A percentile compares a stretch with the other conserved stretches of the same genome.
These are phyloP conservation scores for Oriolus oriolus DNA, from an alignment of 2,113 vertebrate species.

Conservation along the genomic window DNA sequence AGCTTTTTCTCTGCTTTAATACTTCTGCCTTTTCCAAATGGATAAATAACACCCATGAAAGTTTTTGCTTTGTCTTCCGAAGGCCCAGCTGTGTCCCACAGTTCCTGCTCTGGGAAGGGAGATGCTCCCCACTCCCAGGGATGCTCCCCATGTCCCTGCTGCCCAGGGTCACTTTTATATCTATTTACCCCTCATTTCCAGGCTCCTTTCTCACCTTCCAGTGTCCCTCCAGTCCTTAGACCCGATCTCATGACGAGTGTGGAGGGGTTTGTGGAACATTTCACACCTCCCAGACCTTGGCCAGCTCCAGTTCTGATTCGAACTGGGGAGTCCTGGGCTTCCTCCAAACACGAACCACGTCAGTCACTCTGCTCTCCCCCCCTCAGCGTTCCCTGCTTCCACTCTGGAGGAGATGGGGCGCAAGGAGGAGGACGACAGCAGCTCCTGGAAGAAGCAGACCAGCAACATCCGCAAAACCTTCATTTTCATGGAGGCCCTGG, in stretches of 20 bases:
- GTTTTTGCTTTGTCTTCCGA: not conserved
- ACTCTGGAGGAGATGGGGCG: constrained; percentile 81
- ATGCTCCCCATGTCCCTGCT: not conserved
- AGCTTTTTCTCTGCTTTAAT: not conserved
- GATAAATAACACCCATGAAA: not conserved
- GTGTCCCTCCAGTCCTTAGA: not conserved
- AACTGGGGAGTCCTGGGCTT: fast-evolving
- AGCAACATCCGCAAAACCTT: constrained; percentile 90
- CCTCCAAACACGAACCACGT: fast-evolving
- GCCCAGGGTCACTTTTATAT: not conserved
- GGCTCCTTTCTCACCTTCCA: not conserved
- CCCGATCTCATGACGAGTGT: not conserved
- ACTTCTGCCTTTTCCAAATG: not conserved
- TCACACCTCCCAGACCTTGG: not conserved
- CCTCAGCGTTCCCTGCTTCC: constrained; percentile 69
- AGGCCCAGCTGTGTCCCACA: not conserved
- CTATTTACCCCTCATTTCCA: fast-evolving
- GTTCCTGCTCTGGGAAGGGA: not conserved
- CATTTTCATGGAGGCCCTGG: constrained; percentile 89
- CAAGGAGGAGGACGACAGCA: constrained; percentile 77
- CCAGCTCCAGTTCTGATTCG: not conserved
- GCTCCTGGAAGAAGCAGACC: constrained; percentile 89
- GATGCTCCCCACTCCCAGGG: not conserved
- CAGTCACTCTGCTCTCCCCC: not conserved
- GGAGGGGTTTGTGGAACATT: not conserved